Base-by-base conservation (phyloP, 2,113 vertebrate genomes). In the Oplegnathus fasciatus region DNA sequence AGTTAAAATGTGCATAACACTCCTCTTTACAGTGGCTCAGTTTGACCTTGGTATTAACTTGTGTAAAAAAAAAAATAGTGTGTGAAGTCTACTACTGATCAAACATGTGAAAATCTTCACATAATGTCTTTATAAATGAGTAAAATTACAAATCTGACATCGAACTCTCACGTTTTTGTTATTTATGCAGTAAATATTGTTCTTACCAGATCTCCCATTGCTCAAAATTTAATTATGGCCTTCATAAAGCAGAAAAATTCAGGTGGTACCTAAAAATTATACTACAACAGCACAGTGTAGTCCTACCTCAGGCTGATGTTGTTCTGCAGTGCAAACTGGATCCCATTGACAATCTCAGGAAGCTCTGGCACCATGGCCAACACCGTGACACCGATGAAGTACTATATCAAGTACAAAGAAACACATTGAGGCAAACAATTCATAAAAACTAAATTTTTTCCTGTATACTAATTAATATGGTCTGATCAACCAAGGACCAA, bases 241-340 rank as follows among this genome's bases (percentile, higher is more conserved):
- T 52, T 50, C 28, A 37, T 24, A 13, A 54, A 66, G 14, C 17
- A 6, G 6, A 57, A n/a, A 13, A 15, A 60, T 22, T 48, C 26
- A 32, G 15, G 32, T 11, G 24, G 15, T 26, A 6, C 24, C 1
- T n/a, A 6, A 24, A 0, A 2, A 48, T 13, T 18, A 62, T 8
- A 28, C 9, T n/a, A 40, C 8, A 32, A 37, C 4, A 1, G 1
- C 44, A 83, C 15, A 68, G 26, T 1, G 1, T 89, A 11, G n/a
- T 61, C 46, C 46, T 83, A 97, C 97, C 97, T 98, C 78, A 98
- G 80, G 80, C 97, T 98, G 48, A 98, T 95, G 61, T 98, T 97
- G 91, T 98, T 98, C 89, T 97, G 96, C 85, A 98, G 86, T 2
- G 97, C 97, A 18, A 98, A 98, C 93, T 97, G 97, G 92, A 98